These are phyloP conservation scores for Pangasius larnaudii DNA, from an alignment of 2,797 vertebrate species.

Conservation along the genomic window DNA sequence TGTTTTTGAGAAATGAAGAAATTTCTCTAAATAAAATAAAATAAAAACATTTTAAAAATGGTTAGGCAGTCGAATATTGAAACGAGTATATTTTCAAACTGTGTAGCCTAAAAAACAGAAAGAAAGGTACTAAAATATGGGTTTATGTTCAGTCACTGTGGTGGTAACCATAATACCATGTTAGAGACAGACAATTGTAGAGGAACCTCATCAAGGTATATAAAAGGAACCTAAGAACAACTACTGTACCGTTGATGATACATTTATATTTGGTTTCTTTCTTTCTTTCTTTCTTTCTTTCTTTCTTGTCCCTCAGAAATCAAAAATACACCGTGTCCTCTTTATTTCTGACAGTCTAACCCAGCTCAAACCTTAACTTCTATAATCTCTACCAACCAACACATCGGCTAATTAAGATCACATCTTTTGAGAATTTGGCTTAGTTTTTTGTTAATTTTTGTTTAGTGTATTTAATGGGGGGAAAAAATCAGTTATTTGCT, in stretches of 20 bases:
- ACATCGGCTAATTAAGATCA: not conserved
- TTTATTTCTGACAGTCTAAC: not conserved
- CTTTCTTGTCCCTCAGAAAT: not conserved
- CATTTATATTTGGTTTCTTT: not conserved
- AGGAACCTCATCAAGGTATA: not conserved
- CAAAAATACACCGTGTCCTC: not conserved
- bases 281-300: not conserved
- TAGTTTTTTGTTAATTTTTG: not conserved
- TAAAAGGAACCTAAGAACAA: not conserved
- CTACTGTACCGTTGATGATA: not conserved
- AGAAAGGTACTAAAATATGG: not conserved
- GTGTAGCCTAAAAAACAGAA: not conserved
- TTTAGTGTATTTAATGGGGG: not conserved
- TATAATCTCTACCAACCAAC: not conserved
- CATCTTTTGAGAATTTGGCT: constrained; percentile 6
- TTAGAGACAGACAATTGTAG: not conserved
- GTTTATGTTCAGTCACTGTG: not conserved
- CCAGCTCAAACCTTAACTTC: not conserved
- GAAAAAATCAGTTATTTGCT: not conserved
- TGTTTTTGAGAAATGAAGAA: not conserved
- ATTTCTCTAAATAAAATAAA: not conserved
- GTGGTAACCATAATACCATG: not conserved
- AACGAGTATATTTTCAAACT: not conserved
- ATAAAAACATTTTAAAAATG: not conserved
- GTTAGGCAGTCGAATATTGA: not conserved